phyloP scores from a whole-genome alignment of 2,113 vertebrate genomes.

The Sander vitreus region DNA sequence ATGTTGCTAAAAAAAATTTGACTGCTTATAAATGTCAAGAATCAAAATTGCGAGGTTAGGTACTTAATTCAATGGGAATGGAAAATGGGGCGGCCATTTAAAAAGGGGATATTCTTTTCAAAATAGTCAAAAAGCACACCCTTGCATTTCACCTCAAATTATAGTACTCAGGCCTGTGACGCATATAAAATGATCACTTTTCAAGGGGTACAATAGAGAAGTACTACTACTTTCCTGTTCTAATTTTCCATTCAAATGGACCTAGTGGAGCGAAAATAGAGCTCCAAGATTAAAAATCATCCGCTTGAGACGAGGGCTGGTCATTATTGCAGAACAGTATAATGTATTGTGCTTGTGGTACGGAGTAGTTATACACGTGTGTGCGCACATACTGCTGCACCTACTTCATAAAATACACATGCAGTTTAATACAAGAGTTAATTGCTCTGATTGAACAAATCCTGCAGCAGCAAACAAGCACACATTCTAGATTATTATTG shows the following conservation, averaged over 20 bases:
- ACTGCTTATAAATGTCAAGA: not conserved
- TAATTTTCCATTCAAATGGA: slow-evolving; percentile 47
- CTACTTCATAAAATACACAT: not conserved
- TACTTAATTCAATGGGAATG: not conserved
- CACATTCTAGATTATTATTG: slow-evolving; percentile 10
- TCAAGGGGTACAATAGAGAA: slow-evolving; percentile 20
- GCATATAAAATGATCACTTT: slow-evolving; percentile 13
- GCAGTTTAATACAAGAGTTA: not conserved
- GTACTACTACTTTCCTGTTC: slow-evolving; percentile 18
- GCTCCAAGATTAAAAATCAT: slow-evolving; percentile 37
- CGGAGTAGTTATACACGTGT: not conserved
- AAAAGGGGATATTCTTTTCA: not conserved
- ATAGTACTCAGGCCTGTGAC: not conserved
- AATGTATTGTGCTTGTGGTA: not conserved
- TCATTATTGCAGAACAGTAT: slow-evolving; percentile 33
- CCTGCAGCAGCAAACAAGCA: slow-evolving; percentile 2
- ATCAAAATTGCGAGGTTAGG: not conserved
- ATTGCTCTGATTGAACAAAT: slow-evolving; percentile 38
- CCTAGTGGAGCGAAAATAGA: slow-evolving; percentile 16
- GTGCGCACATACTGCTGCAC: not conserved
- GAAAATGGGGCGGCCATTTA: not conserved
- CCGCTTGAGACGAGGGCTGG: slow-evolving; percentile 17
- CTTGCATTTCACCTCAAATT: not conserved
- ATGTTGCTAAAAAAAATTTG: not conserved
- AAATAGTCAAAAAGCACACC: not conserved